These are phyloP conservation scores for Volucella inflata DNA, from an alignment of 2,888 invertebrate species.

Conservation along the genomic window DNA sequence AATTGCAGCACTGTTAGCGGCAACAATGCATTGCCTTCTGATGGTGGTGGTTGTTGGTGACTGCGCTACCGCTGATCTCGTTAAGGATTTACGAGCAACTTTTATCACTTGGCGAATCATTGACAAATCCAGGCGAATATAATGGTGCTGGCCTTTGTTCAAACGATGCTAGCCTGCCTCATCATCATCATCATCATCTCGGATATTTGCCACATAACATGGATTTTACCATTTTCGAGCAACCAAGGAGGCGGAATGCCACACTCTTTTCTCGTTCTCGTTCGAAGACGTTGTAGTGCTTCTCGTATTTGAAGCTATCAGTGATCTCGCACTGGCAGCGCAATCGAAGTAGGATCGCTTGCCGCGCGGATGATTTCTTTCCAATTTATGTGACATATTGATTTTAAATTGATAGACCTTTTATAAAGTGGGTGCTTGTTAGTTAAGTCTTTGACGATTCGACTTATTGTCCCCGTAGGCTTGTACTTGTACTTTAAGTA, in stretches of 20 bases:
- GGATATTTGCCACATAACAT: conserved; percentile 76
- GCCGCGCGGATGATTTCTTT: conserved; percentile 82
- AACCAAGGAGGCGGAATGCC: conserved; percentile 52
- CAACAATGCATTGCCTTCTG: conserved; percentile 78
- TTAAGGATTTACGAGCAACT: conserved; percentile 83
- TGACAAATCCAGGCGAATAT: conserved; percentile 82
- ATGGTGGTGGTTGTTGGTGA: not conserved
- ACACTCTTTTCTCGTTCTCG: conserved; percentile 41
- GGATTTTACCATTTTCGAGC: conserved; percentile 75
- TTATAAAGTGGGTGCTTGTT: conserved; percentile 76
- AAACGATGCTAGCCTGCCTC: conserved; percentile 47
- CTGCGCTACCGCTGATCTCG: conserved; percentile 64
- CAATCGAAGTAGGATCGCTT: conserved; percentile 62
- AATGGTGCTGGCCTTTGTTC: conserved; percentile 66
- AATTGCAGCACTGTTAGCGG: conserved; percentile 49
- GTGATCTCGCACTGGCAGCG: conserved; percentile 47
- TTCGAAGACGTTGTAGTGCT: conserved; percentile 23
- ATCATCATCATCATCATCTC: conserved; percentile 72
- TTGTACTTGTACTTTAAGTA: conserved; percentile 7
- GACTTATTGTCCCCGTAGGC: conserved; percentile 63
- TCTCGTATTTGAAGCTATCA: conserved; percentile 62
- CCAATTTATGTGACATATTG: conserved; percentile 84
- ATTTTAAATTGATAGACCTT: conserved; percentile 84
- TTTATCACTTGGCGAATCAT: conserved; percentile 83
- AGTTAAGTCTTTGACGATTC: conserved; percentile 74